phyloP scores from a whole-genome alignment of 2,888 invertebrate genomes.

The Synanthedon myopaeformis region DNA sequence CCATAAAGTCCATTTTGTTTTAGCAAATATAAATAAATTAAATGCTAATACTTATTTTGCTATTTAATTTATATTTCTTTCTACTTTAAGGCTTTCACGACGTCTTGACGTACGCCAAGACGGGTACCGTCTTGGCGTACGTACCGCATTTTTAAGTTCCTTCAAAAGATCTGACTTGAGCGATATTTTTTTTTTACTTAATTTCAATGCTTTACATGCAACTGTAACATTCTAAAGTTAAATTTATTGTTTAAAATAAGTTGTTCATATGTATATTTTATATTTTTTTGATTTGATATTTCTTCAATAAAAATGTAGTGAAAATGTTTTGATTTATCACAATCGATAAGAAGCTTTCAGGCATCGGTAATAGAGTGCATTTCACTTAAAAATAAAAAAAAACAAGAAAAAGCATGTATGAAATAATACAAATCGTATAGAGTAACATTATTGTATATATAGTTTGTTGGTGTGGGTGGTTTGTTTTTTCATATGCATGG shows the following conservation, averaged over 20 bases:
- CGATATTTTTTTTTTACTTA: not conserved
- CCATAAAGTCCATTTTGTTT: too few species aligned
- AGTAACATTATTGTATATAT: constrained; percentile 12
- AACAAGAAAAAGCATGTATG: constrained; percentile 53
- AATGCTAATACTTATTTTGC: too few species aligned
- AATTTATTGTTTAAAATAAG: too few species aligned
- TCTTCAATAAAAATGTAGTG: constrained; percentile 32
- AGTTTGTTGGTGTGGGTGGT: constrained; percentile 35
- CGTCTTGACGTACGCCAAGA: too few species aligned
- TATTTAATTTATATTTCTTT: too few species aligned
- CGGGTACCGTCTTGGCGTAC: too few species aligned
- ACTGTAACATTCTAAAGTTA: not conserved
- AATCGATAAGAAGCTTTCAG: constrained; percentile 67
- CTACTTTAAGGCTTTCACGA: too few species aligned
- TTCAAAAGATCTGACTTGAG: not conserved
- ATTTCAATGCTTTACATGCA: not conserved
- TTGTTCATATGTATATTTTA: too few species aligned
- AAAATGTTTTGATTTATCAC: constrained; percentile 29
- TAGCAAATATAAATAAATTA: too few species aligned
- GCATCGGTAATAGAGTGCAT: constrained; percentile 14
- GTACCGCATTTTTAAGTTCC: not conserved
- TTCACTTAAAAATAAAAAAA: not conserved
- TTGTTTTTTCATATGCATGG: constrained; percentile 19
- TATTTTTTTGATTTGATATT: constrained; percentile 7
- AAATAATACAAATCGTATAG: constrained; percentile 22